These are phyloP conservation scores for Scolopax bukidnonensis DNA, from an alignment of 2,797 vertebrate species.

Conservation along the genomic window DNA sequence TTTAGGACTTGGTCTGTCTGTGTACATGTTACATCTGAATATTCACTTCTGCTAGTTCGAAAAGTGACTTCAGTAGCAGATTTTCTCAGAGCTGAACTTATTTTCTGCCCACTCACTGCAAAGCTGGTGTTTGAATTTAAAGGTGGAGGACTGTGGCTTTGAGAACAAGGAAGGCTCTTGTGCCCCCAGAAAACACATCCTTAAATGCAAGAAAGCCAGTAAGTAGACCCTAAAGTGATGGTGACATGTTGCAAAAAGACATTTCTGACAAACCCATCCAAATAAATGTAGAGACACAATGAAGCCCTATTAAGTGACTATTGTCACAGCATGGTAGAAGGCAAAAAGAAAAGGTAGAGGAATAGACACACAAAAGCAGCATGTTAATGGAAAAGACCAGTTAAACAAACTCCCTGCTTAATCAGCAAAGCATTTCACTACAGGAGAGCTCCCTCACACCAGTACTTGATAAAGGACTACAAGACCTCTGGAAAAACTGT, in stretches of 20 bases:
- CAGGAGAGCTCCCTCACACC: slow-evolving; percentile 3
- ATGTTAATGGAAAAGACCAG: neutral
- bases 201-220: neutral
- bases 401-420: neutral
- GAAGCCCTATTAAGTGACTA: neutral
- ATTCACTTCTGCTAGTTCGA: neutral
- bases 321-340: neutral
- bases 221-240: neutral
- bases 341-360: slow-evolving; percentile 10
- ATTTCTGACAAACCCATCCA: neutral
- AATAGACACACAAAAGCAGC: slow-evolving; percentile 9
- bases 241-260: neutral
- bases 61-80: neutral
- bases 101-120: neutral
- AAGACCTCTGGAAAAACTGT: neutral
- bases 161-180: neutral
- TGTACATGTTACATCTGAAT: neutral
- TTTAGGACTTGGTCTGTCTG: neutral
- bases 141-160: neutral
- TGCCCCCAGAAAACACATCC: neutral
- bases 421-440: neutral
- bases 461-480: neutral
- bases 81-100: neutral
- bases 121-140: neutral
- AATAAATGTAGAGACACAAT: neutral